Conservation (phyloP, 2,888 invertebrate species). For the Drosophila meridionalis region DNA sequence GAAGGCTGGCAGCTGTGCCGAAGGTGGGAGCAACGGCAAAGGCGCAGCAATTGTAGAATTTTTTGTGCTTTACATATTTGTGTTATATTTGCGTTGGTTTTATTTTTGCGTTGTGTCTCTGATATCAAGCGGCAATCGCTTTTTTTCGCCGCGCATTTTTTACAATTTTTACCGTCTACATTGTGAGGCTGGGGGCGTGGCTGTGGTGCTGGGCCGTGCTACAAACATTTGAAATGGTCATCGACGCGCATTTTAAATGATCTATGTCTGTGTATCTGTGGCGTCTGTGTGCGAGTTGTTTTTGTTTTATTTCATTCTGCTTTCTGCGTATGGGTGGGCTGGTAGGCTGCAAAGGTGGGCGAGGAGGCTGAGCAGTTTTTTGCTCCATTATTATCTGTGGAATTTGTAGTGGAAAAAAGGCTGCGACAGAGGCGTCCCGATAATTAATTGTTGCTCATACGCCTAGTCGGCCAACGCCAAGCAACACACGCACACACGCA, state of each 20-base stretch:
- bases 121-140: constrained; percentile 80
- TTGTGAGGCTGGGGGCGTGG: constrained; percentile 45
- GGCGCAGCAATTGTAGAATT: constrained; percentile 76
- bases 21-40: constrained; percentile 29
- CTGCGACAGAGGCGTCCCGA: constrained; percentile 55
- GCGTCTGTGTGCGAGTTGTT: constrained; percentile 5
- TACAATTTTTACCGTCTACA: constrained; percentile 78
- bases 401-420: constrained; percentile 56
- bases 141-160: constrained; percentile 45
- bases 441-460: constrained; percentile 80
- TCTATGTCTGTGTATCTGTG: constrained; percentile 62
- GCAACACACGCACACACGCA: constrained; percentile 35
- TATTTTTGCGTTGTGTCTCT: constrained; percentile 72
- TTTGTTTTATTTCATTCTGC: background rate
- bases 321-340: background rate
- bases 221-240: constrained; percentile 80
- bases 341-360: constrained; percentile 20
- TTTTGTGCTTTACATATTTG: constrained; percentile 75
- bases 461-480: constrained; percentile 56
- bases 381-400: constrained; percentile 55
- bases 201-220: constrained; percentile 23
- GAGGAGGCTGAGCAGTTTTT: constrained; percentile 21
- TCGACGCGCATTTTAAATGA: constrained; percentile 83
- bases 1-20: background rate
- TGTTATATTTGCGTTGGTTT: constrained; percentile 75